These are phyloP conservation scores for Rhaphigaster nebulosa DNA, from an alignment of 2,888 invertebrate species.

Conservation along the genomic window DNA sequence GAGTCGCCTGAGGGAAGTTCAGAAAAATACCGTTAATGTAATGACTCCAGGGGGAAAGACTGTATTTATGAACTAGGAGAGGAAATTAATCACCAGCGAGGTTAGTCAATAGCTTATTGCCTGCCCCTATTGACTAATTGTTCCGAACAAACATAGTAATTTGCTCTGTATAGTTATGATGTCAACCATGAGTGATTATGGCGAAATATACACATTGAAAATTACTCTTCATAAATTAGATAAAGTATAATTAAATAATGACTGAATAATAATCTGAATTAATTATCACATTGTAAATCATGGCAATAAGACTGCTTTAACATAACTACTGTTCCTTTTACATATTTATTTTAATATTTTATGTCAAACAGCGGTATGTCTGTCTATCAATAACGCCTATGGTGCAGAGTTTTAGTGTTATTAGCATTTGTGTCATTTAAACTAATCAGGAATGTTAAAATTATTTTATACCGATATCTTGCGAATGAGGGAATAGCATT, in stretches of 20 bases:
- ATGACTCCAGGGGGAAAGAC: background rate
- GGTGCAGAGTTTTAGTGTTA: no score
- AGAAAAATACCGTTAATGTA: slow-evolving; percentile 39
- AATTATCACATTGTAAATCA: no score
- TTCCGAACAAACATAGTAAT: slow-evolving; percentile 13
- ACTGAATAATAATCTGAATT: no score
- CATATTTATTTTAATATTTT: no score
- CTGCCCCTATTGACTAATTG: slow-evolving; percentile 23
- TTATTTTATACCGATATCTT: no score
- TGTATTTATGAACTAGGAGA: slow-evolving; percentile 29
- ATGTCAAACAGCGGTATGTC: no score
- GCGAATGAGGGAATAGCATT: no score
- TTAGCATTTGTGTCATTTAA: no score
- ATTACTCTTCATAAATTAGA: background rate
- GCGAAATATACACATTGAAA: background rate
- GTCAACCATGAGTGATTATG: background rate
- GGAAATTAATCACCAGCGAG: slow-evolving; percentile 37
- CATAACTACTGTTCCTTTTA: no score
- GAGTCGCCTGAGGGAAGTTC: background rate
- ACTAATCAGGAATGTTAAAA: no score
- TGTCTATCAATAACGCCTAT: no score
- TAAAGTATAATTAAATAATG: background rate
- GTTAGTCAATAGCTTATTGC: slow-evolving; percentile 15
- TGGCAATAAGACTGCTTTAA: no score
- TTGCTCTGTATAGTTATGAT: background rate